A percentile compares a stretch with the other conserved stretches of the same genome.
Evolutionary conservation across 2,888 invertebrate genomes (phyloP).

Genomic region (Cyclophora punctaria): DNA sequence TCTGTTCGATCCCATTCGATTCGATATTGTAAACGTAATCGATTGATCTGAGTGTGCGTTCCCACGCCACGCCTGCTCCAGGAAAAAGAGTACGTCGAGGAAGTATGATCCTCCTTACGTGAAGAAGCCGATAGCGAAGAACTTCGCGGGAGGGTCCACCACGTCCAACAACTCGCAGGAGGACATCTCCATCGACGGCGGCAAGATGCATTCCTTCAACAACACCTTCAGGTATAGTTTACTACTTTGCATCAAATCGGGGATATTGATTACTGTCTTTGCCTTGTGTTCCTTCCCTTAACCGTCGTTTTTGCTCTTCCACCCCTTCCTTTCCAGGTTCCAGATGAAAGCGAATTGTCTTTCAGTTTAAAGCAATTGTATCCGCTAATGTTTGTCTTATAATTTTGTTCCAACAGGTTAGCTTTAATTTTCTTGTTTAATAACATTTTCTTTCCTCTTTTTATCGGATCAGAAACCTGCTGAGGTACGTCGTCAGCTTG

Average conservation of each 20-base stretch:
- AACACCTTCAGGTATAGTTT: conserved; percentile 82
- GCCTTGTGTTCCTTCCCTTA: conserved; percentile 1
- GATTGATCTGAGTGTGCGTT: conserved; percentile 75
- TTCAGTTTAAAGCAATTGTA: conserved; percentile 5
- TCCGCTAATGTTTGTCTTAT: too few species aligned
- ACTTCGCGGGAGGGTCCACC: conserved; percentile 78
- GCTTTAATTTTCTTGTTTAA: conserved; percentile 23
- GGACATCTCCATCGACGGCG: conserved; percentile 85
- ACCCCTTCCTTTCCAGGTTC: too few species aligned
- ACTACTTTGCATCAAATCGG: neutral
- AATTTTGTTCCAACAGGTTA: conserved; percentile 13
- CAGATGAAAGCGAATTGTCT: neutral
- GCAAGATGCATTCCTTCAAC: conserved; percentile 88
- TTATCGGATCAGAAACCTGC: conserved; percentile 70
- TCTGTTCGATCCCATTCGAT: conserved; percentile 43
- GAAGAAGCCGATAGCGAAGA: conserved; percentile 87
- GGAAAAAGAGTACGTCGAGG: conserved; percentile 92
- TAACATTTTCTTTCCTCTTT: conserved; percentile 60
- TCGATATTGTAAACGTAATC: conserved; percentile 65
- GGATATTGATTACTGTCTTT: neutral
- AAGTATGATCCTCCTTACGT: conserved; percentile 92
- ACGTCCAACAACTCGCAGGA: conserved; percentile 86
- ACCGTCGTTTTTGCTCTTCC: too few species aligned
- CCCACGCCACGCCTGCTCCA: conserved; percentile 75
- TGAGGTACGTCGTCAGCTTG: conserved; percentile 70